Evolutionary conservation across 2,113 vertebrate species (phyloP).

Genomic region (Scytalopus superciliaris): DNA sequence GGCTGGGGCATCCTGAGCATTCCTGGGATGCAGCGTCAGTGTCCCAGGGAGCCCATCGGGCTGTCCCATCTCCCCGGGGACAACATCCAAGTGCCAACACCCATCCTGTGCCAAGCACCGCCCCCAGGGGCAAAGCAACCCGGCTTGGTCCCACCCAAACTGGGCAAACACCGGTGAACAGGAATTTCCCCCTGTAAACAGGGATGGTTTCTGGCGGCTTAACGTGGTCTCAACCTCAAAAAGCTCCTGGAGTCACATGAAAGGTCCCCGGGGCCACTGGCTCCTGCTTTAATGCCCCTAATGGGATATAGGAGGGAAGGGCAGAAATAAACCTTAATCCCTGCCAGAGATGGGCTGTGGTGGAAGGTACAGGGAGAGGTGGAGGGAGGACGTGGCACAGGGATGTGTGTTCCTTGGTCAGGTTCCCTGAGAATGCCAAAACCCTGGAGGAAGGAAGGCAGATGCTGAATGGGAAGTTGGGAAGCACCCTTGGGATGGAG

Average conservation of each 20-base stretch:
- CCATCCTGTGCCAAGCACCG: accelerated
- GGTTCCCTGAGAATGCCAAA: background rate
- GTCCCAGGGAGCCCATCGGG: accelerated
- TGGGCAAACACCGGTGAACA: too few species aligned
- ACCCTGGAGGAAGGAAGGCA: background rate
- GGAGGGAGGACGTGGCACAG: accelerated
- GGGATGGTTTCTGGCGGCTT: background rate
- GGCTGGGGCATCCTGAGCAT: background rate
- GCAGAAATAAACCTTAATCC: conserved; percentile 44
- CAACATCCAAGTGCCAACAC: accelerated
- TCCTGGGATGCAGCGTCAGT: background rate
- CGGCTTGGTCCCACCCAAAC: accelerated
- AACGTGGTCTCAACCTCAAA: background rate
- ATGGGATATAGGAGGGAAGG: conserved; percentile 9
- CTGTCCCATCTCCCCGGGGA: background rate
- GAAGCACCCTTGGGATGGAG: background rate
- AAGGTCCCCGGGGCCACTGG: accelerated
- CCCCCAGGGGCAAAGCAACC: background rate
- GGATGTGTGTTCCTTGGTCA: background rate
- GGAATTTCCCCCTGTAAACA: background rate
- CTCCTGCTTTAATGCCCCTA: conserved; percentile 32
- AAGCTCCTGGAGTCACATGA: conserved; percentile 11
- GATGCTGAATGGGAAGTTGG: background rate
- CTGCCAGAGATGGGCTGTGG: background rate
- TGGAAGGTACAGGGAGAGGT: background rate